Evolutionary conservation across 2,888 invertebrate species (phyloP).

Genomic region (Phalera bucephala): DNA sequence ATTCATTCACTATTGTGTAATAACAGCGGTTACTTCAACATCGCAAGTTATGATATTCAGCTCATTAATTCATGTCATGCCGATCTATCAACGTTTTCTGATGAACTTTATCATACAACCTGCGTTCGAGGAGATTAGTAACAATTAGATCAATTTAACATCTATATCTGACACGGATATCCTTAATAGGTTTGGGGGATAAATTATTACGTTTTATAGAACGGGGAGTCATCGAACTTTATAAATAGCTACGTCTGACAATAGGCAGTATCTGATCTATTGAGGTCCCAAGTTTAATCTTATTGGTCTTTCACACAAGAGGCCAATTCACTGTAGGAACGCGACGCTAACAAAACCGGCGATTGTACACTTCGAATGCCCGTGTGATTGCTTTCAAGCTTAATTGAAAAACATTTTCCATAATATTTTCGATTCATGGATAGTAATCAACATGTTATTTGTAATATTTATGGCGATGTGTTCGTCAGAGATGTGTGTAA

Average conservation of each 20-base stretch:
- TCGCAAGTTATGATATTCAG: not conserved
- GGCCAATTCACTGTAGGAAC: slow-evolving; percentile 44
- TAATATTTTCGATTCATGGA: slow-evolving; percentile 11
- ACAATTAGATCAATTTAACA: slow-evolving; percentile 27
- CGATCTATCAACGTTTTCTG: not conserved
- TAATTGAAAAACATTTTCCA: slow-evolving; percentile 13
- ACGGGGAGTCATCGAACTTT: slow-evolving; percentile 57
- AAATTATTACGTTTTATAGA: slow-evolving; percentile 41
- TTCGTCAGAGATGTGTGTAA: no score
- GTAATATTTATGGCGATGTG: not conserved
- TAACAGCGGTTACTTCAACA: not conserved
- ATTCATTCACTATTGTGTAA: not conserved
- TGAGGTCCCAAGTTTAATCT: slow-evolving; percentile 47
- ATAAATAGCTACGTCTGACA: slow-evolving; percentile 57
- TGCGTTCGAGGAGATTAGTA: slow-evolving; percentile 17
- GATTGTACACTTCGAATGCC: slow-evolving; percentile 28
- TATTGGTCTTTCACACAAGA: slow-evolving; percentile 43
- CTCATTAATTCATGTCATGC: not conserved
- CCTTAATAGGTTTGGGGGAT: slow-evolving; percentile 33
- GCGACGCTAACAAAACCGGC: slow-evolving; percentile 29
- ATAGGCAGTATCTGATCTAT: slow-evolving; percentile 58
- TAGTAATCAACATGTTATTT: slow-evolving; percentile 7
- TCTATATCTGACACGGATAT: slow-evolving; percentile 20
- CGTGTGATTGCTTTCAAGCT: slow-evolving; percentile 30
- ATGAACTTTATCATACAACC: not conserved